Evolutionary conservation across 2,797 vertebrate species (phyloP).

Genomic region (Sebastes matsubarae): DNA sequence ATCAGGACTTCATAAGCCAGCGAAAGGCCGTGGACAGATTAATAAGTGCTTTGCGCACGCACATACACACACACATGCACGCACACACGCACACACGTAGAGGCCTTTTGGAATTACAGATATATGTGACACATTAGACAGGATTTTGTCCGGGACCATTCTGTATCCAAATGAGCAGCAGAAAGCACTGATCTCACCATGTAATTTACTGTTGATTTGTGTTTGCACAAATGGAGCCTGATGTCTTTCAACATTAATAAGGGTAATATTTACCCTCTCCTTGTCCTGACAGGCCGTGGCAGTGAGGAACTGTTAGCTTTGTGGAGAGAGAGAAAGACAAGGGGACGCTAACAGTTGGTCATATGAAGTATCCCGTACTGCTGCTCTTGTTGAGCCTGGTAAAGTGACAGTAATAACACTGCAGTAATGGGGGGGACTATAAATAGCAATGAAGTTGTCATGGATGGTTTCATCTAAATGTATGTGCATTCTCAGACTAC

Average conservation of each 20-base stretch:
- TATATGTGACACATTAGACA: constrained; percentile 78
- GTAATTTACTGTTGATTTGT: constrained; percentile 78
- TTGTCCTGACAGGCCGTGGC: constrained; percentile 56
- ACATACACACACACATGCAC: constrained; percentile 26
- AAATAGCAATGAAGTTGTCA: constrained; percentile 37
- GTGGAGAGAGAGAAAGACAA: constrained; percentile 24
- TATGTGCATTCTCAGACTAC: neutral
- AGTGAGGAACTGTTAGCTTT: constrained; percentile 45
- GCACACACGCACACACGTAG: constrained; percentile 9
- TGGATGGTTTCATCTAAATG: neutral
- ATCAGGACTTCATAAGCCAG: constrained; percentile 84
- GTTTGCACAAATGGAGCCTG: constrained; percentile 72
- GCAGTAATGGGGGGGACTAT: neutral
- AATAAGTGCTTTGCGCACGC: constrained; percentile 77
- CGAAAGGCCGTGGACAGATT: constrained; percentile 83
- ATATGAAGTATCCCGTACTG: constrained; percentile 1
- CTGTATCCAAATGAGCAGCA: constrained; percentile 70
- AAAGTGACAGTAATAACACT: constrained; percentile 33
- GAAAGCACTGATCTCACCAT: constrained; percentile 74
- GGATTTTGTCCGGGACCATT: constrained; percentile 68
- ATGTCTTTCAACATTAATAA: constrained; percentile 71
- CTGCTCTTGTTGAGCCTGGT: constrained; percentile 10
- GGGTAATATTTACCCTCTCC: constrained; percentile 63
- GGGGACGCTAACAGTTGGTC: constrained; percentile 16
- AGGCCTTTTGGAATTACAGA: constrained; percentile 78